A percentile compares a stretch with the other conserved stretches of the same genome.
Evolutionary conservation across 2,113 vertebrate species (phyloP).

Genomic region (Myrmophylax atrothorax): DNA sequence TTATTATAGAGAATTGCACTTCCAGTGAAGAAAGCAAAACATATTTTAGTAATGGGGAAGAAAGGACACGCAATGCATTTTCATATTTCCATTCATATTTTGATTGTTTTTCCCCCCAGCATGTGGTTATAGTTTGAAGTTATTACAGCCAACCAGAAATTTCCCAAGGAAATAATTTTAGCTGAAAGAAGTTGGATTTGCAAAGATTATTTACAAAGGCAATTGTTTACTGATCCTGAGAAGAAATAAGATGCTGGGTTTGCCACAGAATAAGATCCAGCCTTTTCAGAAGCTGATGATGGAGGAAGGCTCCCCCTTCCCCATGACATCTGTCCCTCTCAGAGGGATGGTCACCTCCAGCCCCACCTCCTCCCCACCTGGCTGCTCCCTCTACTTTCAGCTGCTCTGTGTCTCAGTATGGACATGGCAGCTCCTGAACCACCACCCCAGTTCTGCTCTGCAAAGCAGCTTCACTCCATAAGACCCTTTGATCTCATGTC

Average conservation of each 20-base stretch:
- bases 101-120: neutral
- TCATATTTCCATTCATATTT: neutral
- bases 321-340: neutral
- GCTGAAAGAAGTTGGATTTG: neutral
- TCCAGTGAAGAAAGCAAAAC: neutral
- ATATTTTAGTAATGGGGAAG: neutral
- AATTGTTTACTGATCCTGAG: neutral
- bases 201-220: neutral
- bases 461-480: neutral
- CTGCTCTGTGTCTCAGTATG: too few relatives aligned
- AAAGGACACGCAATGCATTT: neutral
- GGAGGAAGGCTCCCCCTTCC: neutral
- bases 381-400: neutral
- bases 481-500: neutral
- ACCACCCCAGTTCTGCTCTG: neutral
- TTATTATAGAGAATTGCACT: neutral
- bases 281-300: neutral
- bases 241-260: neutral
- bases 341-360: neutral
- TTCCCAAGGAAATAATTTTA: neutral
- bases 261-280: neutral
- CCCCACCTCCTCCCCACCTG: fast-evolving
- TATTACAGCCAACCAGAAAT: neutral
- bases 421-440: too few relatives aligned
- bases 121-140: neutral